Evolutionary conservation across 2,888 invertebrate genomes (phyloP).

Genomic region (Nematopogon swammerdamellus): DNA sequence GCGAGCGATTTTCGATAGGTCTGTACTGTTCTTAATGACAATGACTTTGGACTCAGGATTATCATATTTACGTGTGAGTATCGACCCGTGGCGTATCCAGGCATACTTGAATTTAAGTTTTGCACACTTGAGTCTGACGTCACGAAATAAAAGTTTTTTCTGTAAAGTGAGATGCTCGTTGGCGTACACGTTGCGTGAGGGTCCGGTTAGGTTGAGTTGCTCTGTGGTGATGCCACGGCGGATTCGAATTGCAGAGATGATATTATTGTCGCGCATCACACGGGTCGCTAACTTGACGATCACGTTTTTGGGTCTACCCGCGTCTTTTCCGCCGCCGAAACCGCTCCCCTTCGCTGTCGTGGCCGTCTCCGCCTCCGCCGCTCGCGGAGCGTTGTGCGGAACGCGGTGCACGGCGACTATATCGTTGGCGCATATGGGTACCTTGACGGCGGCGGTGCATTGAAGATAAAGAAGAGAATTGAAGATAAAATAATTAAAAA

Average conservation of each 20-base stretch:
- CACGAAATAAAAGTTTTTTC: not conserved
- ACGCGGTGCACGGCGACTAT: not conserved
- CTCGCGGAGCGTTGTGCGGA: not conserved
- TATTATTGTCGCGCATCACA: not conserved
- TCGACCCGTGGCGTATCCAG: not conserved
- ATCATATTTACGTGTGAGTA: not conserved
- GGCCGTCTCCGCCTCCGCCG: not conserved
- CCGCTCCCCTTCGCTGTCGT: not conserved
- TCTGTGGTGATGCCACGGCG: not conserved
- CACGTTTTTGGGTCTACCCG: not conserved
- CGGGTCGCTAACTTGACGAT: not conserved
- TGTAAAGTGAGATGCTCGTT: slow-evolving; percentile 3
- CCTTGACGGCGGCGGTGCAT: not conserved
- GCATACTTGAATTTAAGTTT: not conserved
- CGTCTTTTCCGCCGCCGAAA: not conserved
- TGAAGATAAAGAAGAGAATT: no score
- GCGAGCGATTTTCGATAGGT: not conserved
- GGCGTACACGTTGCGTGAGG: not conserved
- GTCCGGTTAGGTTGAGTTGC: not conserved
- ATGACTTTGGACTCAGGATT: not conserved
- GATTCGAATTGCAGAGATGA: not conserved
- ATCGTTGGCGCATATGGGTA: not conserved
- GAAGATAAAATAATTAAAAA: no score
- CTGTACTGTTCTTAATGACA: not conserved
- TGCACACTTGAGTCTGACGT: not conserved